These are phyloP conservation scores for Parochlus steinenii DNA, from an alignment of 2,888 invertebrate genomes.

Conservation along the genomic window DNA sequence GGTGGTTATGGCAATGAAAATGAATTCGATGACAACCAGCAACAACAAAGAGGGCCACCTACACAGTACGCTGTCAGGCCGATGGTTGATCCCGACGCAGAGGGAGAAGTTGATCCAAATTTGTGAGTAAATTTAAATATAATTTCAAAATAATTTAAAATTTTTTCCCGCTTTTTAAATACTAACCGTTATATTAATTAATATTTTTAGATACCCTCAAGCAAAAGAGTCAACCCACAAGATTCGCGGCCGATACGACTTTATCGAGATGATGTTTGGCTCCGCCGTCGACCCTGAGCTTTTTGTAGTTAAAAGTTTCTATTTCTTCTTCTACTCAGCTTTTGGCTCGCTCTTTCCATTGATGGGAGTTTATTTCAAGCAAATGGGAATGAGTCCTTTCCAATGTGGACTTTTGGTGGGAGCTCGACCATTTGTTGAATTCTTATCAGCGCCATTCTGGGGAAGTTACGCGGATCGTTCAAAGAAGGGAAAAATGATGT, in stretches of 20 bases:
- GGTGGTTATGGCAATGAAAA: slow-evolving; percentile 9
- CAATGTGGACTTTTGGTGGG: slow-evolving; percentile 92
- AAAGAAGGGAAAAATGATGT: slow-evolving; percentile 70
- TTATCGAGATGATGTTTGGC: slow-evolving; percentile 68
- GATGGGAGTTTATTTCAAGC: slow-evolving; percentile 99
- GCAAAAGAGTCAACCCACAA: slow-evolving; percentile 82
- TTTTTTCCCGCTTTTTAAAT: neutral
- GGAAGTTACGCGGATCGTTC: slow-evolving; percentile 38
- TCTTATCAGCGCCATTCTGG: slow-evolving; percentile 96
- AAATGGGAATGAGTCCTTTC: slow-evolving; percentile 96
- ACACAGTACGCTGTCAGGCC: slow-evolving; percentile 37
- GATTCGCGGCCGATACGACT: slow-evolving; percentile 70
- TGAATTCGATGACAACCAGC: slow-evolving; percentile 6
- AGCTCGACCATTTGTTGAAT: slow-evolving; percentile 91
- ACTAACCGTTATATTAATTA: neutral
- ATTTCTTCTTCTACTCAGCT: slow-evolving; percentile 98
- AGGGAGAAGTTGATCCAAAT: slow-evolving; percentile 71
- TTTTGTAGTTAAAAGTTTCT: slow-evolving; percentile 90
- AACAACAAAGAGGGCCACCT: slow-evolving; percentile 13
- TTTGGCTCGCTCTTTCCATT: slow-evolving; percentile 96
- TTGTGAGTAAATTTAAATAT: slow-evolving; percentile 33
- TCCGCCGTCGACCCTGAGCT: slow-evolving; percentile 79
- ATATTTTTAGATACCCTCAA: slow-evolving; percentile 53
- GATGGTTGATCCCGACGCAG: slow-evolving; percentile 64
- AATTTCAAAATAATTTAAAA: neutral